Percentiles rank a stretch among this genome's conserved stretches.
Conservation (phyloP, 2,888 invertebrate species). For the Ornithoptera alexandrae region DNA sequence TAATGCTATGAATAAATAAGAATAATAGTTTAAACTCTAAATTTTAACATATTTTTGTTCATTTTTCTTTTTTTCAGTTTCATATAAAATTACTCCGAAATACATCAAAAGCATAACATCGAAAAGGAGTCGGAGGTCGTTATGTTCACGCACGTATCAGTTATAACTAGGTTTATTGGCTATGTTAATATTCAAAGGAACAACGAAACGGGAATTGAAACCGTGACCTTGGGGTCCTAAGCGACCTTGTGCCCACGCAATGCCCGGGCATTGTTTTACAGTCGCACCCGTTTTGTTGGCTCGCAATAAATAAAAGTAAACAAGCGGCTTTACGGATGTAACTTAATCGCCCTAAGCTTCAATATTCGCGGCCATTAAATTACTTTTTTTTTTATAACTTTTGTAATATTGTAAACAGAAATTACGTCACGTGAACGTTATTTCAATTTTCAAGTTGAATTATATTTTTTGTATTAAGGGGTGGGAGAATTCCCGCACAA, state of each 20-base stretch:
- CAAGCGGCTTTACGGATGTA: slow-evolving; percentile 14
- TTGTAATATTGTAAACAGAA: too few species aligned
- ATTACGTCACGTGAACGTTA: too few species aligned
- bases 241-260: slow-evolving; percentile 23
- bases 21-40: too few species aligned
- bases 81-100: too few species aligned
- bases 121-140: neutral
- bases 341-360: neutral
- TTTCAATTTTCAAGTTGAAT: too few species aligned
- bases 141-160: neutral
- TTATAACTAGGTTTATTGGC: neutral
- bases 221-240: slow-evolving; percentile 7
- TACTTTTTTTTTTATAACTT: neutral
- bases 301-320: slow-evolving; percentile 17
- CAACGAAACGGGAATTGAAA: neutral
- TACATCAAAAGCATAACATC: too few species aligned
- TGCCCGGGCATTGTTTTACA: slow-evolving; percentile 17
- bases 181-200: slow-evolving; percentile 1
- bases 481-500: too few species aligned
- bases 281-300: slow-evolving; percentile 17
- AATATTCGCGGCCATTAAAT: neutral
- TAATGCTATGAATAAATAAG: too few species aligned
- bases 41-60: too few species aligned
- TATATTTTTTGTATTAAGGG: too few species aligned
- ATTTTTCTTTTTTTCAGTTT: too few species aligned